These are phyloP conservation scores for Piscicola geometra DNA, from an alignment of 2,888 invertebrate species.

Conservation along the genomic window DNA sequence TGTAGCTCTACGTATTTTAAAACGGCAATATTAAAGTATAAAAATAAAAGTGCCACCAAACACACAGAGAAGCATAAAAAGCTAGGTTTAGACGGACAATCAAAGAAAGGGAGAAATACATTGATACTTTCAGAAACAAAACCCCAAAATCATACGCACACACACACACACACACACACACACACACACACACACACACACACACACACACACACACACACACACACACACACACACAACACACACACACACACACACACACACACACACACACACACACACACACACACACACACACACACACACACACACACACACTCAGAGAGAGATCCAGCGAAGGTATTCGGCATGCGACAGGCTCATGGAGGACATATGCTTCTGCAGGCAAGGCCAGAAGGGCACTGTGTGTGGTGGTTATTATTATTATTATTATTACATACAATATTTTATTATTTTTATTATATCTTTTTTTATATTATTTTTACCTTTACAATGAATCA, in stretches of 20 bases:
- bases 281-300: slow-evolving; percentile 3
- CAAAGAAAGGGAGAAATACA: background rate
- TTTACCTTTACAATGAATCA: too few species aligned
- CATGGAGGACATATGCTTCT: background rate
- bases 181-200: background rate
- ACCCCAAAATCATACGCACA: background rate
- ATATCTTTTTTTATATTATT: too few species aligned
- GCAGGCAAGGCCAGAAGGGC: background rate
- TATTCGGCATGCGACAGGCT: background rate
- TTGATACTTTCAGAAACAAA: background rate
- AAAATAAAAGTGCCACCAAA: too few species aligned
- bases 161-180: slow-evolving; percentile 15
- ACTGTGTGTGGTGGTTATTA: too few species aligned
- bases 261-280: slow-evolving; percentile 13
- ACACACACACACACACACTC: background rate
- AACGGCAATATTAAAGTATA: too few species aligned
- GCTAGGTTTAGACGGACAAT: background rate
- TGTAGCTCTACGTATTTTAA: too few species aligned
- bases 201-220: slow-evolving; percentile 15
- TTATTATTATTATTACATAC: too few species aligned
- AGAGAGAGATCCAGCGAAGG: background rate
- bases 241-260: slow-evolving; percentile 19
- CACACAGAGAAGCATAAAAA: slow-evolving; percentile 18
- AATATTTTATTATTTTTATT: too few species aligned
- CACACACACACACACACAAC: slow-evolving; percentile 18